Evolutionary conservation across 2,797 vertebrate species (phyloP).

Genomic region (Pipistrellus nathusii): DNA sequence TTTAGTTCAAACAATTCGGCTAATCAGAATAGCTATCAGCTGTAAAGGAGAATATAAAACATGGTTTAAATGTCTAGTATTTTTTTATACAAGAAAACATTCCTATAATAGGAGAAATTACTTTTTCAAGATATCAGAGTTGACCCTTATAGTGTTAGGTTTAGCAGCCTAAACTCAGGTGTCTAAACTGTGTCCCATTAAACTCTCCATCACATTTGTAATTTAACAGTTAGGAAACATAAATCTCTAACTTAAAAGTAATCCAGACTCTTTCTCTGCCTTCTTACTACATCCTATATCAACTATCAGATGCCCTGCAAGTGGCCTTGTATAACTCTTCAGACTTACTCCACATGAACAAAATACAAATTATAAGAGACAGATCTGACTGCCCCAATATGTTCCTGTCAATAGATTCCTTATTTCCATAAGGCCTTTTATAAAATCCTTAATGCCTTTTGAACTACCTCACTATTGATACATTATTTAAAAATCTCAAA

Average conservation of each 20-base stretch:
- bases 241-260: background rate
- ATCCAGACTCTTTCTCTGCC: background rate
- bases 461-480: background rate
- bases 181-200: background rate
- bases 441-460: background rate
- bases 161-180: background rate
- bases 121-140: background rate
- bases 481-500: background rate
- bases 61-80: background rate
- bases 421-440: background rate
- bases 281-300: background rate
- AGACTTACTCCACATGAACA: background rate
- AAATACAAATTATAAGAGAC: background rate
- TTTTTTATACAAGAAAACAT: background rate
- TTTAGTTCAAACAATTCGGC: background rate
- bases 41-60: background rate
- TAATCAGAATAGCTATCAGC: background rate
- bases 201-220: background rate
- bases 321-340: background rate
- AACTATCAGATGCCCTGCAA: background rate
- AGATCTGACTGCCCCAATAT: background rate
- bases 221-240: background rate
- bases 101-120: background rate
- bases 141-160: background rate
- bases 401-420: background rate